phyloP scores from a whole-genome alignment of 1,140 invertebrate species.

The Heterodera schachtii region DNA sequence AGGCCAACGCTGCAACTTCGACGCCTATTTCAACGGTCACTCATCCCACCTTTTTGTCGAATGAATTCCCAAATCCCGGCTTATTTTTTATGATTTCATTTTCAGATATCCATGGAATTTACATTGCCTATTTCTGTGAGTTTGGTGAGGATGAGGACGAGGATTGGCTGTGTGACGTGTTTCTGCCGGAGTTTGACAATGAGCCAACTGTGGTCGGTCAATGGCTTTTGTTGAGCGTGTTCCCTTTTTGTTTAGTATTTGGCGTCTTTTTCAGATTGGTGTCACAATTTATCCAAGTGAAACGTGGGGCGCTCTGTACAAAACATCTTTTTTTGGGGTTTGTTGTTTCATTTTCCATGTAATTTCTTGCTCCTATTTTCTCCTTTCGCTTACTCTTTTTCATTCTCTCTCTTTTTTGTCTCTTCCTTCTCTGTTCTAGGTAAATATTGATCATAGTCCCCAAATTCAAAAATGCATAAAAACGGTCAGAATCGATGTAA shows the following conservation, averaged over 20 bases:
- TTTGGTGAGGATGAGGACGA: constrained; percentile 10
- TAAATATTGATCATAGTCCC: too few species aligned
- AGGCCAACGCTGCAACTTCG: constrained; percentile 19
- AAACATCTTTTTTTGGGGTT: neutral
- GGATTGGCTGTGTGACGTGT: constrained; percentile 4
- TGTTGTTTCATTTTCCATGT: neutral
- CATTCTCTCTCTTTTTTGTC: neutral
- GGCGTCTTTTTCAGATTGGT: neutral
- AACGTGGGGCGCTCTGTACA: neutral
- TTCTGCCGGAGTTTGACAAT: neutral
- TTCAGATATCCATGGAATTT: constrained; percentile 17
- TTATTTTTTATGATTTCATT: neutral
- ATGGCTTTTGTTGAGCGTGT: neutral
- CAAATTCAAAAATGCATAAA: too few species aligned
- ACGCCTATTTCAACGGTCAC: constrained; percentile 28
- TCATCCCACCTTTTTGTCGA: neutral
- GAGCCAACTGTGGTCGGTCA: neutral
- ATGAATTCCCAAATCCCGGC: neutral
- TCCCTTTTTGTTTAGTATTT: too few species aligned
- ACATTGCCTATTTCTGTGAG: constrained; percentile 22
- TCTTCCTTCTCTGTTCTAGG: too few species aligned
- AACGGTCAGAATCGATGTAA: too few species aligned
- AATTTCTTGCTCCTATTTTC: too few species aligned
- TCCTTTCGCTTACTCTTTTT: too few species aligned
- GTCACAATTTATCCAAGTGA: neutral